Conservation (phyloP, 2,113 vertebrate genomes). For the Heliornis fulica region DNA sequence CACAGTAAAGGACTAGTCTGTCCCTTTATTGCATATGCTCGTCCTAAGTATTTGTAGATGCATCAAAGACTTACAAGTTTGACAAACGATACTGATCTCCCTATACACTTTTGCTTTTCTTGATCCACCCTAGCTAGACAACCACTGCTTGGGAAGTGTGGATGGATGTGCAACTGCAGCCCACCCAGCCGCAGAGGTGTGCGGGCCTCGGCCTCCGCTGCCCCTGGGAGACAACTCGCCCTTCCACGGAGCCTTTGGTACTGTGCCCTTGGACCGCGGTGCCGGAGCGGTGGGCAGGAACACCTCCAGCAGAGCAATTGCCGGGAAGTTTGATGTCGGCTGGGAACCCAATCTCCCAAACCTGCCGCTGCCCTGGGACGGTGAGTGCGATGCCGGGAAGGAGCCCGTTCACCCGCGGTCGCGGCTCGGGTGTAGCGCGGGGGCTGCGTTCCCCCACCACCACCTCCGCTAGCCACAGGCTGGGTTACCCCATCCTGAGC, state of each 20-base stretch:
- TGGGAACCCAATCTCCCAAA: rapidly evolving
- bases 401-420: no score
- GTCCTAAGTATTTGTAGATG: rapidly evolving
- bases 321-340: no score
- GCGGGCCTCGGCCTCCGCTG: rapidly evolving
- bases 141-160: rapidly evolving
- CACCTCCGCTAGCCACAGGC: neutral
- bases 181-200: rapidly evolving
- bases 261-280: no score
- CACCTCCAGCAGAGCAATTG: rapidly evolving
- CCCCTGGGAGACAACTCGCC: neutral
- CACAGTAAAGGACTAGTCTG: neutral
- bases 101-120: neutral
- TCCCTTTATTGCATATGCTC: neutral
- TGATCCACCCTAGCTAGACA: no score
- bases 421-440: no score
- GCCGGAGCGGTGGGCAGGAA: neutral
- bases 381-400: neutral
- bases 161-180: rapidly evolving
- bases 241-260: rapidly evolving
- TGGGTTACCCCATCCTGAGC: neutral
- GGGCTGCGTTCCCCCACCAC: neutral
- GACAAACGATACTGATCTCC: neutral
- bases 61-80: neutral
- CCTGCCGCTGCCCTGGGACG: neutral